Percentiles rank a stretch among this genome's conserved stretches.
Conservation (phyloP, 2,797 vertebrate genomes). For the Rhodeus uyekii region DNA sequence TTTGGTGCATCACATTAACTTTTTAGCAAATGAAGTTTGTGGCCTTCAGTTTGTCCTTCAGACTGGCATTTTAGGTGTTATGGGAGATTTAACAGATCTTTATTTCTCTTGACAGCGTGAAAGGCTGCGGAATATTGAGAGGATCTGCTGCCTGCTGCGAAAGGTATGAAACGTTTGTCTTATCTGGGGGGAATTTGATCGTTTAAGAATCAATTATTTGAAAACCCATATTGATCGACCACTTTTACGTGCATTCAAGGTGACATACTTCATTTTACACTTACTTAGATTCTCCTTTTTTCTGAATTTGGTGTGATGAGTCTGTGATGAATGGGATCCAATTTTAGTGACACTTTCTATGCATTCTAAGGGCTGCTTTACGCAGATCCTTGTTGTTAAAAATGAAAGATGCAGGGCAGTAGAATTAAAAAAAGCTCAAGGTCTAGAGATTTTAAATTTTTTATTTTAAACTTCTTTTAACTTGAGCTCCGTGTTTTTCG, state of each 20-base stretch:
- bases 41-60: constrained; percentile 10
- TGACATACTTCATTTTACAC: background rate
- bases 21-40: constrained; percentile 9
- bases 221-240: background rate
- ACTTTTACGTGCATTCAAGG: background rate
- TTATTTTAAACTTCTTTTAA: too few species aligned
- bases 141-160: constrained; percentile 94
- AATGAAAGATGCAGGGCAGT: too few species aligned
- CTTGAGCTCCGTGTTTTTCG: background rate
- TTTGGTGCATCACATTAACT: background rate
- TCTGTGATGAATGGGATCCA: background rate
- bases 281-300: background rate
- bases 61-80: constrained; percentile 16
- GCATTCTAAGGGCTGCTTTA: background rate
- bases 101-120: constrained; percentile 80
- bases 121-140: constrained; percentile 93
- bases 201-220: background rate
- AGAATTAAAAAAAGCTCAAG: too few species aligned
- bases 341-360: background rate
- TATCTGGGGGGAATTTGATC: background rate
- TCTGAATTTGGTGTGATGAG: too few species aligned
- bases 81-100: constrained; percentile 56
- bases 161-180: constrained; percentile 80
- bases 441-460: too few species aligned
- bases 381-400: background rate